phyloP scores from a whole-genome alignment of 2,113 vertebrate species.

The Pelusios castaneus region DNA sequence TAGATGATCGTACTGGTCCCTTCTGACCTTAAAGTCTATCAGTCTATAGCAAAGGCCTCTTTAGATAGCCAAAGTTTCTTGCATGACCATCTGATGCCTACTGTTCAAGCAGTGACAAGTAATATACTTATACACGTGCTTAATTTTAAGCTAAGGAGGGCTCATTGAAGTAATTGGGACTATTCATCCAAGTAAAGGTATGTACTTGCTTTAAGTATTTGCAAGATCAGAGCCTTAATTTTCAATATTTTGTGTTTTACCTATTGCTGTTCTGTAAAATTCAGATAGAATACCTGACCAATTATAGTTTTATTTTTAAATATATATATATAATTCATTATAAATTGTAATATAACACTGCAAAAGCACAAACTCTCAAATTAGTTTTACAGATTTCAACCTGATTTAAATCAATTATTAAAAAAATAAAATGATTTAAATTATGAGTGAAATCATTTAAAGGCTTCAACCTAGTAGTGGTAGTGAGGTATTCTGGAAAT shows the following conservation, averaged over 20 bases:
- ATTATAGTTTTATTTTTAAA: background rate
- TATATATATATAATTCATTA: background rate
- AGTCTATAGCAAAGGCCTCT: too few species aligned
- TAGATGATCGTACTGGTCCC: too few species aligned
- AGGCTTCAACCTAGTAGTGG: background rate
- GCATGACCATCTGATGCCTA: too few species aligned
- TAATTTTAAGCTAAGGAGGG: too few species aligned
- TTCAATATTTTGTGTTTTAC: background rate
- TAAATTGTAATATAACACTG: background rate
- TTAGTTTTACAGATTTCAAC: constrained; percentile 3
- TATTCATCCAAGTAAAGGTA: background rate
- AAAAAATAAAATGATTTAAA: too few species aligned
- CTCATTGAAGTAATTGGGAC: background rate
- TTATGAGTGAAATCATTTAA: constrained; percentile 9
- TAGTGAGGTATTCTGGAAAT: background rate
- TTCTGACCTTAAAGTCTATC: too few species aligned
- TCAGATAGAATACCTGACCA: background rate
- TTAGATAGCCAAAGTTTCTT: too few species aligned
- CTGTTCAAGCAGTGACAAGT: too few species aligned
- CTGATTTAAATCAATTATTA: background rate
- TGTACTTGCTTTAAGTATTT: background rate
- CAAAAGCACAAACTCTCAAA: background rate
- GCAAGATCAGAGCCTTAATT: background rate
- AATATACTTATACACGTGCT: too few species aligned
- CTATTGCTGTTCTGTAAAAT: background rate